Conservation (phyloP, 2,113 vertebrate genomes). For the Microtus oregoni region DNA sequence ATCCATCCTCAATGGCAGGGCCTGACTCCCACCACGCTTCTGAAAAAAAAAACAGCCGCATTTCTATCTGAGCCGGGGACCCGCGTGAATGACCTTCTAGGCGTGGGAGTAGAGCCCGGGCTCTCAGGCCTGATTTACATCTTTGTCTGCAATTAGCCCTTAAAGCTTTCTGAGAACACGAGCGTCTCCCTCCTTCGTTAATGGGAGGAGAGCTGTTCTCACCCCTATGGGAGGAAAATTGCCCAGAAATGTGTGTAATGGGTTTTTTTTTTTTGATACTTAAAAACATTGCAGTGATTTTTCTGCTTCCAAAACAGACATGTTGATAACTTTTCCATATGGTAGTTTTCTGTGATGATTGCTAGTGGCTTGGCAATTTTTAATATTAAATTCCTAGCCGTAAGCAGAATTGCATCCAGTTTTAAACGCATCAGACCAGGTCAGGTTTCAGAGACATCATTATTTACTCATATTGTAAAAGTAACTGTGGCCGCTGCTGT, state of each 20-base stretch:
- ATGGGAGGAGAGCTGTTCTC: slow-evolving; percentile 53
- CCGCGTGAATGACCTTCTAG: accelerated
- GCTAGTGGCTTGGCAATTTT: slow-evolving; percentile 83
- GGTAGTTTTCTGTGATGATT: slow-evolving; percentile 75
- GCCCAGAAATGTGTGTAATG: slow-evolving; percentile 71
- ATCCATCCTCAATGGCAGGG: background rate
- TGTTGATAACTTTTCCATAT: slow-evolving; percentile 83
- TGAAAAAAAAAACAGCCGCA: background rate
- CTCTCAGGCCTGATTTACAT: background rate
- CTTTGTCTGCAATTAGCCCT: background rate
- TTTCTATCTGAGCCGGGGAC: background rate
- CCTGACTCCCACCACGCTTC: background rate
- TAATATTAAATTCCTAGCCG: slow-evolving; percentile 80
- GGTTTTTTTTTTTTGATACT: slow-evolving; percentile 55
- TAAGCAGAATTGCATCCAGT: slow-evolving; percentile 82
- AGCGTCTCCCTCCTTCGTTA: background rate
- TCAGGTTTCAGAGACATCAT: slow-evolving; percentile 71
- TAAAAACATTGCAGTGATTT: slow-evolving; percentile 71
- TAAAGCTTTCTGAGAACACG: background rate
- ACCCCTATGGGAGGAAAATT: slow-evolving; percentile 50
- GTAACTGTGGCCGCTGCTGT: background rate
- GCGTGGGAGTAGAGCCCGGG: background rate
- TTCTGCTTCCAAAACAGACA: slow-evolving; percentile 78
- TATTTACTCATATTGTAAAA: slow-evolving; percentile 51
- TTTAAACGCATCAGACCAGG: slow-evolving; percentile 77